Evolutionary conservation across 2,797 vertebrate species (phyloP).

Genomic region (Phoxinus dragarum): DNA sequence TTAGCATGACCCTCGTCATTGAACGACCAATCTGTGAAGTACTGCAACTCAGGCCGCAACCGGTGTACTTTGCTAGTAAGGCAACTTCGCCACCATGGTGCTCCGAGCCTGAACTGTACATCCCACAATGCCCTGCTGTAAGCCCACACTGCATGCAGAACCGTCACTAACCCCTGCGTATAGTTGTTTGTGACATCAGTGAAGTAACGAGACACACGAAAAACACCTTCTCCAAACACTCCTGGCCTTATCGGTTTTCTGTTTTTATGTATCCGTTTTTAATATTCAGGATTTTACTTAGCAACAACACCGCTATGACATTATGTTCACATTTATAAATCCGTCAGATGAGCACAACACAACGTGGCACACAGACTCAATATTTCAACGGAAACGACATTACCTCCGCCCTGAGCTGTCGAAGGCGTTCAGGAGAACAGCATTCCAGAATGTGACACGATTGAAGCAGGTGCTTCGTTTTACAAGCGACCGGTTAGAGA

Average conservation of each 20-base stretch:
- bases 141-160: constrained; percentile 37
- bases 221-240: constrained; percentile 20
- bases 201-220: constrained; percentile 13
- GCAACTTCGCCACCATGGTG: constrained; percentile 65
- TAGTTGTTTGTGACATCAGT: constrained; percentile 31
- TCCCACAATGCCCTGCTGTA: constrained; percentile 49
- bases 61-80: constrained; percentile 38
- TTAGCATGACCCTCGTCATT: constrained; percentile 30
- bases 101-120: constrained; percentile 63
- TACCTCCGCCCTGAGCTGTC: constrained; percentile 55
- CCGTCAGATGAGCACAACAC: constrained; percentile 73
- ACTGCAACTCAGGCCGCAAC: constrained; percentile 51
- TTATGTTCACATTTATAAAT: neutral
- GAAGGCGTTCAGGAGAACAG: constrained; percentile 48
- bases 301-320: constrained; percentile 7
- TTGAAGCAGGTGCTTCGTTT: constrained; percentile 39
- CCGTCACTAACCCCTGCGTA: constrained; percentile 16
- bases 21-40: constrained; percentile 38
- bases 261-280: constrained; percentile 39
- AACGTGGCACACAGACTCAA: constrained; percentile 48
- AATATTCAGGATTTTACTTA: constrained; percentile 23
- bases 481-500: constrained; percentile 31
- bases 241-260: constrained; percentile 41
- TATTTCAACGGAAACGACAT: constrained; percentile 39
- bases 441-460: constrained; percentile 55